Percentiles rank a stretch among this genome's conserved stretches.
Conservation (phyloP, 2,888 invertebrate species). For the Sinopyrophorus schimmeli region DNA sequence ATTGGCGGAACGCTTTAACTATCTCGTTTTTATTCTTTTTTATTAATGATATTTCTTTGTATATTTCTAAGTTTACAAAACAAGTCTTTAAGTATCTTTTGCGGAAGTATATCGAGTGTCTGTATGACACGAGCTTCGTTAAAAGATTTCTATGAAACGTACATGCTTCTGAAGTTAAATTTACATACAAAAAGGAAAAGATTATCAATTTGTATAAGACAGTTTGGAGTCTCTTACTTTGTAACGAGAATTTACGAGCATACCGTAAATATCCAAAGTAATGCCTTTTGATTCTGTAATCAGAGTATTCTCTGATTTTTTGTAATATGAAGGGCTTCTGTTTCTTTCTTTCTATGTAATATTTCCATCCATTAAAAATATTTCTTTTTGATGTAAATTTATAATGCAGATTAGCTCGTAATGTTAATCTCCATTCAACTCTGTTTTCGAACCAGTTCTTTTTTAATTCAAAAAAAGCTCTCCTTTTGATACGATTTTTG, state of each 20-base stretch:
- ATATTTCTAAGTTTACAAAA: slow-evolving; percentile 39
- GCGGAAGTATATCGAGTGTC: too few relatives aligned
- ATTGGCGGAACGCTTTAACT: slow-evolving; percentile 38
- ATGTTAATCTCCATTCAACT: slow-evolving; percentile 41
- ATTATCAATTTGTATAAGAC: neutral
- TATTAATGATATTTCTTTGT: slow-evolving; percentile 25
- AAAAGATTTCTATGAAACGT: neutral
- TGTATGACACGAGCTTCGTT: too few relatives aligned
- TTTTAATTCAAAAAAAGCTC: slow-evolving; percentile 37
- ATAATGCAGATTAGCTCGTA: slow-evolving; percentile 44
- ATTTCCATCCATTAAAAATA: slow-evolving; percentile 38
- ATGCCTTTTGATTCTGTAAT: slow-evolving; percentile 34
- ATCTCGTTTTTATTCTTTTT: slow-evolving; percentile 32
- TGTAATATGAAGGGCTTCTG: slow-evolving; percentile 33
- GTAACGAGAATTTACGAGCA: neutral
- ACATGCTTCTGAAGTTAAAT: neutral
- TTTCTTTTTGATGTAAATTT: slow-evolving; percentile 37
- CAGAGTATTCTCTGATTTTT: slow-evolving; percentile 37
- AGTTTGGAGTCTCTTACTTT: neutral
- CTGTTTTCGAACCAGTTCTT: slow-evolving; percentile 40
- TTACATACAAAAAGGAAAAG: slow-evolving; percentile 7
- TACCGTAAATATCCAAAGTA: slow-evolving; percentile 25
- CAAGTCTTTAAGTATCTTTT: slow-evolving; percentile 15
- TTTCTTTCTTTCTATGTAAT: slow-evolving; percentile 31
- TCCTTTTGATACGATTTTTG: slow-evolving; percentile 26